Conservation (phyloP, 1,140 invertebrate genomes). For the Drosophila ananassae region DNA sequence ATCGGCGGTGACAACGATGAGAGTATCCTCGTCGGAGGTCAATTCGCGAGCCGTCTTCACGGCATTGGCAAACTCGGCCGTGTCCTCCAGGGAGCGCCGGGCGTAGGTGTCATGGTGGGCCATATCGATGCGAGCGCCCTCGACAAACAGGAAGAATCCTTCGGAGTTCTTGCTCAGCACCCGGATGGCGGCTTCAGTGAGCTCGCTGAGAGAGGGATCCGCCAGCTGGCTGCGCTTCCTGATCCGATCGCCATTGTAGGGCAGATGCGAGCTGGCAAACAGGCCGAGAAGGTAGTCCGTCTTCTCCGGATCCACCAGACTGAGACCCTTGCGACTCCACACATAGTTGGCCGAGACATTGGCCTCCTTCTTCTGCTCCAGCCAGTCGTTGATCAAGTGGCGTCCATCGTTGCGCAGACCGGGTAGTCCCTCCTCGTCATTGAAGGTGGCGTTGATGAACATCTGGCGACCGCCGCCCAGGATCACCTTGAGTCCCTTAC, state of each 20-base stretch:
- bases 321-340: conserved; percentile 87
- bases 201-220: conserved; percentile 91
- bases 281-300: conserved; percentile 90
- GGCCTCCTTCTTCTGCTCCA: conserved; percentile 85
- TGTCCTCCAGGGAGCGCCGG: conserved; percentile 91
- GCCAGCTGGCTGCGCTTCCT: conserved; percentile 74
- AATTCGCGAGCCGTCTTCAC: conserved; percentile 88
- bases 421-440: conserved; percentile 87
- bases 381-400: conserved; percentile 89
- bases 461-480: conserved; percentile 90
- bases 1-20: conserved; percentile 92
- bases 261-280: conserved; percentile 84
- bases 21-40: conserved; percentile 89
- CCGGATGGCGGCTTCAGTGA: conserved; percentile 92
- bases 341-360: conserved; percentile 86
- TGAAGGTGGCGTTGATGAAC: conserved; percentile 86
- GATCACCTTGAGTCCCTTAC: conserved; percentile 87
- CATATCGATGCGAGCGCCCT: conserved; percentile 94
- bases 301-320: conserved; percentile 86
- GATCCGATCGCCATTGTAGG: conserved; percentile 84
- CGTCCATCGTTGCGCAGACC: conserved; percentile 86
- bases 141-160: conserved; percentile 95
- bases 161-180: conserved; percentile 91
- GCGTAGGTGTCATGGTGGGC: conserved; percentile 93
- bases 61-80: conserved; percentile 90